phyloP scores from a whole-genome alignment of 2,888 invertebrate species.

The Brachyptera risi region DNA sequence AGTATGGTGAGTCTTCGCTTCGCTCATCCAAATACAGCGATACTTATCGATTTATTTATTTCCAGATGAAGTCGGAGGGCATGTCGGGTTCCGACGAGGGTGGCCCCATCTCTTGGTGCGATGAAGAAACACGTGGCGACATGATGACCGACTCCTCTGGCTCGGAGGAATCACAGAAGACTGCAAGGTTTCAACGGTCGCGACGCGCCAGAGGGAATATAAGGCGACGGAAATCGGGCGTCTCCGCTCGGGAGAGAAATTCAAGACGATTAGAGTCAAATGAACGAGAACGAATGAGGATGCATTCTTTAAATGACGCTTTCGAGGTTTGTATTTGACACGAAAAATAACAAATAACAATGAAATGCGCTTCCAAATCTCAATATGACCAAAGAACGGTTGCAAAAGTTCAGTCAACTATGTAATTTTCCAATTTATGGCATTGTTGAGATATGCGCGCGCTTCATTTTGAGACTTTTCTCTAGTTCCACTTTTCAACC shows the following conservation, averaged over 20 bases:
- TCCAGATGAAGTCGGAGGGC: slow-evolving; percentile 13
- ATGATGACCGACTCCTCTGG: slow-evolving; percentile 10
- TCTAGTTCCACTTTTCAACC: too few relatives aligned
- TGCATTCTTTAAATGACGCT: slow-evolving; percentile 76
- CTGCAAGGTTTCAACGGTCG: background rate
- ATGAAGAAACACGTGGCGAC: slow-evolving; percentile 20
- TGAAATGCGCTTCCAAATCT: too few relatives aligned
- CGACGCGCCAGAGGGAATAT: background rate
- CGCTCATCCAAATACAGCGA: too few relatives aligned
- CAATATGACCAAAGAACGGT: too few relatives aligned
- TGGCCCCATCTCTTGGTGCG: slow-evolving; percentile 21
- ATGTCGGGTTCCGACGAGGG: slow-evolving; percentile 29
- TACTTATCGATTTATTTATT: too few relatives aligned
- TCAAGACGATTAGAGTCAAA: slow-evolving; percentile 71
- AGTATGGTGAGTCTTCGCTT: too few relatives aligned
- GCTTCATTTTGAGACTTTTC: too few relatives aligned
- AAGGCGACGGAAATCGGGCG: slow-evolving; percentile 52
- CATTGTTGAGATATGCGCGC: too few relatives aligned
- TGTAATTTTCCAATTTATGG: too few relatives aligned
- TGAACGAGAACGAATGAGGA: slow-evolving; percentile 72
- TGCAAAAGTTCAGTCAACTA: too few relatives aligned
- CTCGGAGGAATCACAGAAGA: slow-evolving; percentile 7
- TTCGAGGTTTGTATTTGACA: too few relatives aligned
- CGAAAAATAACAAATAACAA: too few relatives aligned
- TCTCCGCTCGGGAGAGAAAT: slow-evolving; percentile 65